Evolutionary conservation across 2,888 invertebrate genomes (phyloP), one percentile per base, ranked within the genome.

Genomic region (Odontomyia ornata): DNA sequence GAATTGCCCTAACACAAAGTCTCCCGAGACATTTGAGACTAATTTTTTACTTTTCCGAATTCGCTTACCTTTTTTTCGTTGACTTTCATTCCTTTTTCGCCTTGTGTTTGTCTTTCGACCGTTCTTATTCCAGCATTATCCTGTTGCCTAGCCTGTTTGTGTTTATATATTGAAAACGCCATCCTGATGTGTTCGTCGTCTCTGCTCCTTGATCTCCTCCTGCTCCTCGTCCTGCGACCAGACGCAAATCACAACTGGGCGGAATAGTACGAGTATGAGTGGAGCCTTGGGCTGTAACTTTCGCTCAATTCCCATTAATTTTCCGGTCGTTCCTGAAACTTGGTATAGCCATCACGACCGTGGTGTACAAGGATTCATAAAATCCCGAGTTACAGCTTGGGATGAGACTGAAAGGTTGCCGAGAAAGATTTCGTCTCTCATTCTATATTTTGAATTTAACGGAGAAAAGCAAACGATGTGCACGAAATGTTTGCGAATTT

Each of bases 241-340:
- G 36, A 5, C 9, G 36, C 36, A 36, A 36, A 9, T 36, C 36
- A 9, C 36, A 5, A 36, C 36, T 36, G 36, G 36, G 36, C 9
- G 36, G 36, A 9, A n/a, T n/a, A n/a, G 43, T 9, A 13, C 43
- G 2, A 65, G 18, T 28, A 4, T 18, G 28, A 65, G 65, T n/a
- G 18, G 36, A 30, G 36, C 65, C 69, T 69, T 72, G 72, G 27
- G 56, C 36, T 30, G 18, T 60, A 73, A 57, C 73, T 73, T 73
- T 73, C 73, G 60, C 23, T 73, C 73, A 43, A 25, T 60, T 36
- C 73, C 52, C 73, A 73, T 73, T 73, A 73, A 73, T 60, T 73
- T 73, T 73, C 73, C 73, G 73, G 73, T 73, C 43, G 73, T 60
- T 73, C 71, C 71, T 43, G 47, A 69, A 69, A 69, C 46, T 69